Evolutionary conservation across 2,888 invertebrate genomes (phyloP).

Genomic region (Globia sparganii): DNA sequence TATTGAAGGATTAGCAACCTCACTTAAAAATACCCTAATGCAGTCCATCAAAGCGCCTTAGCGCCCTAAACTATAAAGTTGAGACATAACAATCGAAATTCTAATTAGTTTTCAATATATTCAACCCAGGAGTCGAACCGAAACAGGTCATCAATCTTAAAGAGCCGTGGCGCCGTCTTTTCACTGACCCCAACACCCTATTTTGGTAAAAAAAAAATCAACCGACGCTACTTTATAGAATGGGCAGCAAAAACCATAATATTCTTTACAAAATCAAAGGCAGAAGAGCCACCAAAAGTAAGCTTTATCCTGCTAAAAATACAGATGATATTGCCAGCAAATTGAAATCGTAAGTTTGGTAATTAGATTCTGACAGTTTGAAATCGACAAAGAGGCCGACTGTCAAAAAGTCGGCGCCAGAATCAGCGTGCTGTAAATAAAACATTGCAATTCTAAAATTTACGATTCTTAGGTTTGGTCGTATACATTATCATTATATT

Average conservation of each 20-base stretch:
- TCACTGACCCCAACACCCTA: slow-evolving; percentile 86
- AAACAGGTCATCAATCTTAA: slow-evolving; percentile 85
- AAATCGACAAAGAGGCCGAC: slow-evolving; percentile 87
- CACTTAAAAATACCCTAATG: not conserved
- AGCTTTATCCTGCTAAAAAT: slow-evolving; percentile 63
- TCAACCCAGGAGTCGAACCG: slow-evolving; percentile 77
- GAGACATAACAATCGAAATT: slow-evolving; percentile 68
- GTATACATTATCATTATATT: slow-evolving; percentile 56
- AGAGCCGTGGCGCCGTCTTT: slow-evolving; percentile 82
- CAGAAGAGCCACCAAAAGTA: slow-evolving; percentile 58
- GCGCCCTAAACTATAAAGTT: slow-evolving; percentile 53
- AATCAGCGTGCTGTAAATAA: slow-evolving; percentile 84
- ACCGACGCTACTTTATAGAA: slow-evolving; percentile 85
- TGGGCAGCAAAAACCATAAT: slow-evolving; percentile 82
- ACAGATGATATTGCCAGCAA: slow-evolving; percentile 62
- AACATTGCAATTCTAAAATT: slow-evolving; percentile 80
- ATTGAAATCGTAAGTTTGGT: slow-evolving; percentile 74
- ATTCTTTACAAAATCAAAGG: slow-evolving; percentile 62
- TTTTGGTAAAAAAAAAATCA: slow-evolving; percentile 75
- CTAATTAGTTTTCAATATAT: slow-evolving; percentile 80
- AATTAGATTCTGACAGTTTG: slow-evolving; percentile 90
- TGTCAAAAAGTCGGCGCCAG: slow-evolving; percentile 89
- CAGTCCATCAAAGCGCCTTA: slow-evolving; percentile 24
- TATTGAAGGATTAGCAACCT: slow-evolving; percentile 3
- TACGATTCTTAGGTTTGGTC: slow-evolving; percentile 74